These are phyloP conservation scores for Fragum fragum DNA, from an alignment of 2,888 invertebrate genomes.

Conservation along the genomic window DNA sequence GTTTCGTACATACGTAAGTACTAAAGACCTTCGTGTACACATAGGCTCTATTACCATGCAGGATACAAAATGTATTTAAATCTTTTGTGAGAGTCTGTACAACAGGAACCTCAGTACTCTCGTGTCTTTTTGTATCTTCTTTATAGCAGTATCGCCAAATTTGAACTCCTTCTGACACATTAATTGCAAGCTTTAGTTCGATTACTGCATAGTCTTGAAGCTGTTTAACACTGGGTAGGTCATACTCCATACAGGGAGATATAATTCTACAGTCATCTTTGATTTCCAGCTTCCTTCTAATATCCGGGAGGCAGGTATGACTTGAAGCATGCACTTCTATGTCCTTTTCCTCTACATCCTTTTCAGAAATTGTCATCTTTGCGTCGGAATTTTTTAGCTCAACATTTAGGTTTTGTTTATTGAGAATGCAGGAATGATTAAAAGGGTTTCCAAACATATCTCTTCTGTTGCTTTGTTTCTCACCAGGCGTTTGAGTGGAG, in stretches of 20 bases:
- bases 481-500: conserved; percentile 14
- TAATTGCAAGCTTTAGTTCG: conserved; percentile 16
- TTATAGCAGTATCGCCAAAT: conserved; percentile 6
- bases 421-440: neutral
- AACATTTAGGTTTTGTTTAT: neutral
- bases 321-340: conserved; percentile 20
- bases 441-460: conserved; percentile 29
- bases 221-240: conserved; percentile 4
- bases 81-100: neutral
- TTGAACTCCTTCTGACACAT: neutral
- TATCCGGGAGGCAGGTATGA: neutral
- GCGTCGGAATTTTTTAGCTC: conserved; percentile 20
- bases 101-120: conserved; percentile 4
- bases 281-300: conserved; percentile 1
- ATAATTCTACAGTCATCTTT: neutral
- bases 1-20: conserved; percentile 20
- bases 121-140: neutral
- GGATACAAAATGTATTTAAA: conserved; percentile 14
- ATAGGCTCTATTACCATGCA: neutral
- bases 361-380: conserved; percentile 16
- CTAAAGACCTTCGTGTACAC: conserved; percentile 35
- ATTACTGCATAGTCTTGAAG: conserved; percentile 23
- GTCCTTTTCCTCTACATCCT: neutral
- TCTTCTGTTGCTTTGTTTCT: conserved; percentile 13
- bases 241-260: conserved; percentile 33